A percentile compares a stretch with the other conserved stretches of the same genome.
phyloP scores from a whole-genome alignment of 2,113 vertebrate genomes.

The Sciurus niger region DNA sequence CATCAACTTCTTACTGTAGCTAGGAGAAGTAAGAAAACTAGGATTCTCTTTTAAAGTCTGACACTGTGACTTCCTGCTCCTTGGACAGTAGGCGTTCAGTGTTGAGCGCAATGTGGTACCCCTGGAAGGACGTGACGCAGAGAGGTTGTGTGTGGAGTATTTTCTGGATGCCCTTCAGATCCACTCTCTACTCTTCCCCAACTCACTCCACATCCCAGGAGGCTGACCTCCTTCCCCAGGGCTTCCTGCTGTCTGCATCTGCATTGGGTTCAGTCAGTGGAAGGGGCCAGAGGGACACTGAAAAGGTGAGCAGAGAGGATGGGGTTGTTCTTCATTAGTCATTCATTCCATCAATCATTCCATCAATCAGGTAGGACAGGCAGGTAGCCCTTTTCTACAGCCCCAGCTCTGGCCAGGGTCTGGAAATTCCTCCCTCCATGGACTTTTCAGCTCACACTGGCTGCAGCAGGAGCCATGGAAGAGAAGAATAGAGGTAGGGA shows the following conservation, averaged over 20 bases:
- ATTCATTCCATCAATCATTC: background rate
- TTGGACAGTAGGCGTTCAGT: background rate
- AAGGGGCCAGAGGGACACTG: background rate
- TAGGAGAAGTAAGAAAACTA: constrained; percentile 38
- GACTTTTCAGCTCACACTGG: background rate
- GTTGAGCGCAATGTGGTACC: background rate
- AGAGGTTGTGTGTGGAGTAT: background rate
- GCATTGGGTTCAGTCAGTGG: background rate
- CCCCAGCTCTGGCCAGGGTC: background rate
- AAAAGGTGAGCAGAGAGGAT: background rate
- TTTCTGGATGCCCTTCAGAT: background rate
- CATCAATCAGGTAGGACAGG: too few species aligned
- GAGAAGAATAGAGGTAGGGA: background rate
- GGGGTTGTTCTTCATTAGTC: background rate
- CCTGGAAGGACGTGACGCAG: background rate
- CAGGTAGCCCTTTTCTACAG: background rate
- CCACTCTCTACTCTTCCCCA: background rate
- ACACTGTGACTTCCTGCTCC: background rate
- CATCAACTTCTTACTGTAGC: constrained; percentile 28
- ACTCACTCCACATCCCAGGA: background rate
- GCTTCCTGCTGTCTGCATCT: background rate
- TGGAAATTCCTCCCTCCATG: background rate
- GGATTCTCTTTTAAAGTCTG: background rate
- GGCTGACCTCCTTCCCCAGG: background rate
- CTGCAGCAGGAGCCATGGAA: background rate